These are phyloP conservation scores for Leptoteleia sp. DNA, from an alignment of 1,140 invertebrate genomes.

Conservation along the genomic window DNA sequence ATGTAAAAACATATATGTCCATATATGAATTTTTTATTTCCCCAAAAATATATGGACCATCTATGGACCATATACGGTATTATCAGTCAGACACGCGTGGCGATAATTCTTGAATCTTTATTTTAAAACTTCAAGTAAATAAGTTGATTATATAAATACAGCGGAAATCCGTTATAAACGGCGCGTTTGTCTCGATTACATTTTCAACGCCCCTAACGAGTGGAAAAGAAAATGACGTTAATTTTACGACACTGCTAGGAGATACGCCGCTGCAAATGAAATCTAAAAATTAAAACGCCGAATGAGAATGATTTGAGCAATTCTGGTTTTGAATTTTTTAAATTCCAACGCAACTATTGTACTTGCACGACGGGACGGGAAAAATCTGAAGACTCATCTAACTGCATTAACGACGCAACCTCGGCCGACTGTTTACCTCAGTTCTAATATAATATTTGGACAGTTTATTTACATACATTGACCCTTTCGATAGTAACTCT, in stretches of 20 bases:
- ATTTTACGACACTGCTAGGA: slow-evolving; percentile 14
- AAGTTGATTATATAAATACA: slow-evolving; percentile 48
- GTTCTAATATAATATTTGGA: slow-evolving; percentile 32
- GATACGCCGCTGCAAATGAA: slow-evolving; percentile 25
- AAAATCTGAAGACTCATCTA: slow-evolving; percentile 19
- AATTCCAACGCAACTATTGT: slow-evolving; percentile 10
- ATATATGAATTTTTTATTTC: too few relatives aligned
- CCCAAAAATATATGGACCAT: too few relatives aligned
- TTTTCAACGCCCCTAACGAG: slow-evolving; percentile 4
- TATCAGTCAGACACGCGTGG: slow-evolving; percentile 40
- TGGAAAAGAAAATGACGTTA: slow-evolving; percentile 17
- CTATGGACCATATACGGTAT: too few relatives aligned
- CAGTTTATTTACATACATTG: slow-evolving; percentile 12
- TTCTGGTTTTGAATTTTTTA: slow-evolving; percentile 10
- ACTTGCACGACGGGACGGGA: background rate
- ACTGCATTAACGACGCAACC: slow-evolving; percentile 21
- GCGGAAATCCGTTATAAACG: slow-evolving; percentile 53
- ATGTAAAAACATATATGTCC: too few relatives aligned
- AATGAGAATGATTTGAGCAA: slow-evolving; percentile 24
- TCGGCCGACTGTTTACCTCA: slow-evolving; percentile 13
- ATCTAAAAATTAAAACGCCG: slow-evolving; percentile 12
- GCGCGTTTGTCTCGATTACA: slow-evolving; percentile 22
- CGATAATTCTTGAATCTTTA: slow-evolving; percentile 36
- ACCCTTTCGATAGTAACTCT: too few relatives aligned
- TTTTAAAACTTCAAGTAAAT: slow-evolving; percentile 30